Conservation (phyloP, 2,888 invertebrate genomes). For the Scaptomyza tumidula region DNA sequence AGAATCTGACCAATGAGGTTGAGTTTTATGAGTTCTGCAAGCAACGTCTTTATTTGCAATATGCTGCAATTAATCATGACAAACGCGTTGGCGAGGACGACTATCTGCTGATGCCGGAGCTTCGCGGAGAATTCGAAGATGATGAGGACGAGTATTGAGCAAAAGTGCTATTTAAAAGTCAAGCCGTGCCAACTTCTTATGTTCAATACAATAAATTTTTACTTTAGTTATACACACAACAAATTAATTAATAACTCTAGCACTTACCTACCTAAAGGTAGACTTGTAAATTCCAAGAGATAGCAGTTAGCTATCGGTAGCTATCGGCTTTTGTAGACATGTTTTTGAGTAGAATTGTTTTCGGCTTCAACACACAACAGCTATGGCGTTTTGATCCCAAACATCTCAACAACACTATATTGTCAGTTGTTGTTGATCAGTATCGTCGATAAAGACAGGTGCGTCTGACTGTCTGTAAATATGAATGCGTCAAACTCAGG, state of each 20-base stretch:
- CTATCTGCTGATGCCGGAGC: slow-evolving; percentile 78
- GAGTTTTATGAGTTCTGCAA: slow-evolving; percentile 96
- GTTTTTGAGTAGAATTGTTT: too few species aligned
- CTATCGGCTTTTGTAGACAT: too few species aligned
- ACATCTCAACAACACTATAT: too few species aligned
- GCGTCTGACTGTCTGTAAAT: too few species aligned
- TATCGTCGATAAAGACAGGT: too few species aligned
- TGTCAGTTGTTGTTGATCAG: too few species aligned
- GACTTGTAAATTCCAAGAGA: too few species aligned
- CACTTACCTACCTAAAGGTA: not conserved
- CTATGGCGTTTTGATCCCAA: too few species aligned
- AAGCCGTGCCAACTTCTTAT: slow-evolving; percentile 16
- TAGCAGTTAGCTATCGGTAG: too few species aligned
- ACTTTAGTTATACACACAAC: not conserved
- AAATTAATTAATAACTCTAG: not conserved
- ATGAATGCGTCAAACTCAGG: too few species aligned
- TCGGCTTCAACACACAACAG: too few species aligned
- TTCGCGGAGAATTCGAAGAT: slow-evolving; percentile 21
- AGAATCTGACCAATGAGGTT: slow-evolving; percentile 94
- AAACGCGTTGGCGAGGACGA: slow-evolving; percentile 72
- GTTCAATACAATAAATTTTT: slow-evolving; percentile 16
- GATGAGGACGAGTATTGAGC: slow-evolving; percentile 58
- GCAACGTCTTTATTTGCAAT: slow-evolving; percentile 92
- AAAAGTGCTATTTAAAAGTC: slow-evolving; percentile 71
- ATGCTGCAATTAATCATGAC: slow-evolving; percentile 87